These are phyloP conservation scores for Strongylocentrotus purpuratus DNA, from an alignment of 35 echinoderm and acorn worm species.

Conservation along the genomic window DNA sequence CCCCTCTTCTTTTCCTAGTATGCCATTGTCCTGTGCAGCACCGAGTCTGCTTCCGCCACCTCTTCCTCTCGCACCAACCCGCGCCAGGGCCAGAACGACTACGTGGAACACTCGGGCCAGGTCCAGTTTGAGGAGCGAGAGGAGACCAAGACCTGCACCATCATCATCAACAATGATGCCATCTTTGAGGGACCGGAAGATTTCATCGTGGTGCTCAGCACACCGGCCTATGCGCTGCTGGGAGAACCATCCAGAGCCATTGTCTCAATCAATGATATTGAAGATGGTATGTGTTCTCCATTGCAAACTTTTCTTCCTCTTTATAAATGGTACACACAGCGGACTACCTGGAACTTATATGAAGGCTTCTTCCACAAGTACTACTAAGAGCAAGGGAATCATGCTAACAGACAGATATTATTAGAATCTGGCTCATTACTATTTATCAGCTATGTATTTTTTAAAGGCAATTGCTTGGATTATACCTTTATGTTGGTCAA, in stretches of 20 bases:
- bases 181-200: constrained; percentile 88
- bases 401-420: no score
- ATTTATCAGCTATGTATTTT: no score
- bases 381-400: no score
- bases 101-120: constrained; percentile 90
- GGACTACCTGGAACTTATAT: no score
- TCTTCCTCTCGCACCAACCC: constrained; percentile 40
- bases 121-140: constrained; percentile 99
- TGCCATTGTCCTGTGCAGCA: constrained; percentile 94
- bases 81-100: constrained; percentile 80
- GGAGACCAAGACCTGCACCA: constrained; percentile 83
- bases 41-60: constrained; percentile 66
- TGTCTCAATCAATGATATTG: constrained; percentile 83
- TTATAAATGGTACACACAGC: no score
- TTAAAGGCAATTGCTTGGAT: no score
- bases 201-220: constrained; percentile 88
- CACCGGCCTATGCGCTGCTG: constrained; percentile 90
- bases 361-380: no score
- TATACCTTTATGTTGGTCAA: no score
- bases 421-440: no score
- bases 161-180: constrained; percentile 87
- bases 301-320: no score
- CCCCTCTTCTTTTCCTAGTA: constrained; percentile 58
- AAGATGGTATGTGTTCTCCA: constrained; percentile 81
- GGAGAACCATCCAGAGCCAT: constrained; percentile 75